These are phyloP conservation scores for Trididemnum clinides DNA, from an alignment of 23 tunicate genomes.

Conservation along the genomic window DNA sequence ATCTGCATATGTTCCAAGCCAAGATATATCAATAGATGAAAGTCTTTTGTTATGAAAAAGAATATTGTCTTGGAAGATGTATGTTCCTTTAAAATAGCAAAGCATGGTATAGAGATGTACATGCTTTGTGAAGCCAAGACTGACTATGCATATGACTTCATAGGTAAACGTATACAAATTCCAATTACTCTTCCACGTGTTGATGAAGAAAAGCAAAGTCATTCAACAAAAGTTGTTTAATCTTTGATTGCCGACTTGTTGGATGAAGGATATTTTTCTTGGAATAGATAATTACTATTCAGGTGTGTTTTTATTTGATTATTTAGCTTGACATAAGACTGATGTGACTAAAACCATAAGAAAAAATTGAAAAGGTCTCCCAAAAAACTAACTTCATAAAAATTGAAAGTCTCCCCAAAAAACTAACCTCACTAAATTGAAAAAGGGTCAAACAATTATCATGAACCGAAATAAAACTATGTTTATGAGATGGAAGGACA, in stretches of 20 bases:
- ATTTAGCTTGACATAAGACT: background rate
- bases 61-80: background rate
- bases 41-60: background rate
- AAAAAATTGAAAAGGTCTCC: background rate
- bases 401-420: too few species aligned
- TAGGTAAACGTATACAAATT: background rate
- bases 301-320: constrained; percentile 9
- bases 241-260: constrained; percentile 1
- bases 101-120: background rate
- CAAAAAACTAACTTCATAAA: background rate
- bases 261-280: constrained; percentile 17
- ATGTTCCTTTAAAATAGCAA: background rate
- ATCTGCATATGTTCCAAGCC: background rate
- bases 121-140: background rate
- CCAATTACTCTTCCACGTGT: background rate
- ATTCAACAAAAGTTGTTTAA: background rate
- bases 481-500: constrained; percentile 1
- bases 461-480: background rate
- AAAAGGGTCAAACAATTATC: background rate
- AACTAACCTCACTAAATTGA: too few species aligned
- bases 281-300: constrained; percentile 11
- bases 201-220: background rate
- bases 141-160: background rate
- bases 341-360: background rate
- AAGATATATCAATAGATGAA: background rate